phyloP scores from a whole-genome alignment of 2,113 vertebrate species.

The Colossoma macropomum region DNA sequence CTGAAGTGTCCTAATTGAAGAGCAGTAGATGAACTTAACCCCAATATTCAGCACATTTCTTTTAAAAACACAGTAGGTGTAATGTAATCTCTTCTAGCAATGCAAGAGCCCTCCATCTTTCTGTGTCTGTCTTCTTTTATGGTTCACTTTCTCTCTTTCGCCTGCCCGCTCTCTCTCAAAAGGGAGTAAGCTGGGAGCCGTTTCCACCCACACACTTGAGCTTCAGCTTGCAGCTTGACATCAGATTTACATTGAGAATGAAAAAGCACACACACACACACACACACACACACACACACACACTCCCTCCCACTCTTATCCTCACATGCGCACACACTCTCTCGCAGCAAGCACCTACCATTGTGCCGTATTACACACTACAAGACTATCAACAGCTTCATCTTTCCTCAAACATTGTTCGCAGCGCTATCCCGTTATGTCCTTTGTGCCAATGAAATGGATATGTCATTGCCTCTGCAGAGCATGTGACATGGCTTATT shows the following conservation, averaged over 20 bases:
- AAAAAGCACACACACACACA: slow-evolving; percentile 58
- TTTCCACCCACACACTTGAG: slow-evolving; percentile 78
- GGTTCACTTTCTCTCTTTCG: slow-evolving; percentile 63
- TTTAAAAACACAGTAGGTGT: neutral
- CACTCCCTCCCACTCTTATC: slow-evolving; percentile 45
- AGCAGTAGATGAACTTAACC: too few species aligned
- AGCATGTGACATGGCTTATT: neutral
- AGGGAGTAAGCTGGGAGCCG: slow-evolving; percentile 78
- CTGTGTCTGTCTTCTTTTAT: slow-evolving; percentile 52
- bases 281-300: slow-evolving; percentile 63
- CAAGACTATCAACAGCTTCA: slow-evolving; percentile 10
- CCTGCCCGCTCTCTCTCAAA: slow-evolving; percentile 46
- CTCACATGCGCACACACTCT: slow-evolving; percentile 45
- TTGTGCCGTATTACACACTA: neutral
- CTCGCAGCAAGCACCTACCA: neutral
- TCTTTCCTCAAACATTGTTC: slow-evolving; percentile 10
- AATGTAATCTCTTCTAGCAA: neutral
- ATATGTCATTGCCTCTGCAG: neutral
- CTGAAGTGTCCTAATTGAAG: too few species aligned
- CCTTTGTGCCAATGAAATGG: neutral
- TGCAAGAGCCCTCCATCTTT: slow-evolving; percentile 47
- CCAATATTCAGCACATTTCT: too few species aligned
- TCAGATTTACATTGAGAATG: slow-evolving; percentile 80
- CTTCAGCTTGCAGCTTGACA: slow-evolving; percentile 75
- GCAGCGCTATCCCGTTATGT: neutral